Percentiles rank a stretch among this genome's conserved stretches.
These are phyloP conservation scores for Alloscopus bannaensis DNA, from an alignment of 2,888 invertebrate species.

Conservation along the genomic window DNA sequence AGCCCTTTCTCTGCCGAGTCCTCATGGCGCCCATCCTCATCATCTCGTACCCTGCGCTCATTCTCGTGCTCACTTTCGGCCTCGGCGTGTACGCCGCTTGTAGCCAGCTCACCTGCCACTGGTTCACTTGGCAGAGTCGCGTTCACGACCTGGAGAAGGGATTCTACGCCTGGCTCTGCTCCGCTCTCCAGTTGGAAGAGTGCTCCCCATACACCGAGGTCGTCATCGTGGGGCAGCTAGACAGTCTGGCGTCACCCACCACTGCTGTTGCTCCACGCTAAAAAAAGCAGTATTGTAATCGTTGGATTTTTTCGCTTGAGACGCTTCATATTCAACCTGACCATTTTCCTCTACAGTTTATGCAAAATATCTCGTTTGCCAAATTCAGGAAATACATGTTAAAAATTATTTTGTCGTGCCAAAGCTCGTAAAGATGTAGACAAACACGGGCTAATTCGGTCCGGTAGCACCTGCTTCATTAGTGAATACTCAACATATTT, in stretches of 20 bases:
- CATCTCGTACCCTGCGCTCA: slow-evolving; percentile 83
- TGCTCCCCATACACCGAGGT: slow-evolving; percentile 87
- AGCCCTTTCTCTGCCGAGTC: slow-evolving; percentile 80
- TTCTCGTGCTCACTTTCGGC: slow-evolving; percentile 81
- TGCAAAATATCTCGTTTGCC: neutral
- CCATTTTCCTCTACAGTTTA: neutral
- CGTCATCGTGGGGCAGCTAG: slow-evolving; percentile 74
- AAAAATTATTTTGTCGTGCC: too few relatives aligned
- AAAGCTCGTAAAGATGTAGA: neutral
- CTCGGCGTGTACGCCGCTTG: slow-evolving; percentile 83
- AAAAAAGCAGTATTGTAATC: neutral
- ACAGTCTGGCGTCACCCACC: slow-evolving; percentile 20
- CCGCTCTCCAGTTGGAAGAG: slow-evolving; percentile 81
- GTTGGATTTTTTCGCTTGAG: neutral
- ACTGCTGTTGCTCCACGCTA: slow-evolving; percentile 6
- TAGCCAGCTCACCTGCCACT: slow-evolving; percentile 83
- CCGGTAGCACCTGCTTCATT: too few relatives aligned
- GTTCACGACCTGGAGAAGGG: slow-evolving; percentile 86
- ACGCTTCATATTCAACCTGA: neutral
- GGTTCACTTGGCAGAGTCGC: slow-evolving; percentile 83
- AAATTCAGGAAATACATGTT: too few relatives aligned
- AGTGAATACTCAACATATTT: too few relatives aligned
- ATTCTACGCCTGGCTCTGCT: slow-evolving; percentile 86
- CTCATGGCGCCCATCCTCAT: slow-evolving; percentile 83
- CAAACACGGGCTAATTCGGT: neutral